These are phyloP conservation scores for Ctenopoma multispine DNA, from an alignment of 2,797 vertebrate species.

Conservation along the genomic window DNA sequence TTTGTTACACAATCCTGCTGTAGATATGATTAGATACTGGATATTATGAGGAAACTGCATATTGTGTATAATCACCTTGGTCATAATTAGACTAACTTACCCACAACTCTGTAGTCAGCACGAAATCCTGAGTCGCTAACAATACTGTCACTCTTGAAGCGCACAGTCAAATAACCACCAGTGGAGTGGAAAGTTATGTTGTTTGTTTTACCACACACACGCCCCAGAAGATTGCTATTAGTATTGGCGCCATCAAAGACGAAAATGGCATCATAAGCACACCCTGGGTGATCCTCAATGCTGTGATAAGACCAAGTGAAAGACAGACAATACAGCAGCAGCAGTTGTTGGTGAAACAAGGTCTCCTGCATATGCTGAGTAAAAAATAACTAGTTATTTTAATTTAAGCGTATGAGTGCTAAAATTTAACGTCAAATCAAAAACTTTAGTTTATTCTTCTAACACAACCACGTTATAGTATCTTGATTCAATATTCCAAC, in stretches of 20 bases:
- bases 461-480: no score
- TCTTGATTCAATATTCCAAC: no score
- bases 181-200: constrained; percentile 32
- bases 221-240: constrained; percentile 18
- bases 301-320: constrained; percentile 28
- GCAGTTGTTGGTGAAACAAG: background rate
- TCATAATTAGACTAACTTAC: constrained; percentile 27
- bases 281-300: background rate
- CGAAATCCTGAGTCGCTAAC: constrained; percentile 6
- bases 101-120: constrained; percentile 28
- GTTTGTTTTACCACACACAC: background rate
- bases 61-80: background rate
- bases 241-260: constrained; percentile 55
- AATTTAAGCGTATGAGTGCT: no score
- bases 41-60: background rate
- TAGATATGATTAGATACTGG: background rate
- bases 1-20: background rate
- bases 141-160: constrained; percentile 7
- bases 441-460: no score
- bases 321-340: background rate
- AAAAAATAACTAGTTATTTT: no score
- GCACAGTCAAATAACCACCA: constrained; percentile 48
- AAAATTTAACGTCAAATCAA: no score
- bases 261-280: constrained; percentile 26
- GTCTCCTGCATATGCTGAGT: no score